Evolutionary conservation across 2,113 vertebrate genomes (phyloP).

Genomic region (Lota lota): DNA sequence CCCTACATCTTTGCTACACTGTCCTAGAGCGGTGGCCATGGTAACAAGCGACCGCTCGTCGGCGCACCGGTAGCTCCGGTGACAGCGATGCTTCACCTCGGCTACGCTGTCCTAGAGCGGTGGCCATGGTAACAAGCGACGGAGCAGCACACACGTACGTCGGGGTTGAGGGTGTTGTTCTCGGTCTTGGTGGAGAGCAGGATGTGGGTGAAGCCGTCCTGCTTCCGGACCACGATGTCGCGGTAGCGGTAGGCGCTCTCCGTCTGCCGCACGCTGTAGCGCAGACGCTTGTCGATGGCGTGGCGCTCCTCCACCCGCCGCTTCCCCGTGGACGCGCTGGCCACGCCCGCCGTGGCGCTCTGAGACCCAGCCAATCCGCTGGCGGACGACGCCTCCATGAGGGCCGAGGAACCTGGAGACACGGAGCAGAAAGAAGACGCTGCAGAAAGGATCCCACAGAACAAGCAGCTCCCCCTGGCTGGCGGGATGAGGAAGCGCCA

Average conservation of each 20-base stretch:
- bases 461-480: too few relatives aligned
- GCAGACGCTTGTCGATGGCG: slow-evolving; percentile 89
- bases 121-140: not conserved
- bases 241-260: slow-evolving; percentile 97
- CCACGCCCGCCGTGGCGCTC: slow-evolving; percentile 73
- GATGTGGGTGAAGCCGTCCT: slow-evolving; percentile 97
- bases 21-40: slow-evolving; percentile 2
- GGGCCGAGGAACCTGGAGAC: slow-evolving; percentile 76
- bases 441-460: not conserved
- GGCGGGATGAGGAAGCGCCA: too few relatives aligned
- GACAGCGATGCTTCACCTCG: too few relatives aligned
- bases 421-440: not conserved
- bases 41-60: not conserved
- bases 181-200: slow-evolving; percentile 94
- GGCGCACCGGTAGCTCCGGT: not conserved
- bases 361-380: slow-evolving; percentile 79
- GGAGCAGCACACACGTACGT: slow-evolving; percentile 63
- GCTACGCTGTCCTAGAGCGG: not conserved
- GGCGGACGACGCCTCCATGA: slow-evolving; percentile 83
- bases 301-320: slow-evolving; percentile 87
- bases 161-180: slow-evolving; percentile 94
- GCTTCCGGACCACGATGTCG: slow-evolving; percentile 96
- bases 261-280: slow-evolving; percentile 93
- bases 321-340: slow-evolving; percentile 71
- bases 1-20: not conserved